Percentiles rank a stretch among this genome's conserved stretches.
Evolutionary conservation across 2,888 invertebrate genomes (phyloP).

Genomic region (Lypha dubia): DNA sequence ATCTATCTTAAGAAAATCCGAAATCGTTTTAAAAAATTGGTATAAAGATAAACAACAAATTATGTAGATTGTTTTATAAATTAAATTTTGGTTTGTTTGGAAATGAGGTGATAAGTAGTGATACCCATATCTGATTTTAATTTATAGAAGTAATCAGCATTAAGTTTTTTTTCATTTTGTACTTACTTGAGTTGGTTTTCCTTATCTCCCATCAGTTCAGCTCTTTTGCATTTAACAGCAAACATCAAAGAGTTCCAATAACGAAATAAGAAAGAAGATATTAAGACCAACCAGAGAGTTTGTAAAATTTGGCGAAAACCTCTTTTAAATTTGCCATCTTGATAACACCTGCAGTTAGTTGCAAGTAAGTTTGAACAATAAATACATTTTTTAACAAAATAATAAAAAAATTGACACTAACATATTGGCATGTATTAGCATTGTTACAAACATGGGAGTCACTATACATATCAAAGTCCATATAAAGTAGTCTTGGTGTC

Average conservation of each 20-base stretch:
- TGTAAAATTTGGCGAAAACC: slow-evolving; percentile 72
- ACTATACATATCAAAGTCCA: slow-evolving; percentile 79
- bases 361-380: background rate
- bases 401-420: slow-evolving; percentile 71
- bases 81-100: no score
- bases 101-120: no score
- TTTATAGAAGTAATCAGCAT: no score
- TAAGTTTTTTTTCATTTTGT: background rate
- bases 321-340: slow-evolving; percentile 75
- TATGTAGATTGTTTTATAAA: no score
- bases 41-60: no score
- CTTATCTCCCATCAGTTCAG: slow-evolving; percentile 74
- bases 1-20: no score
- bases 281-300: slow-evolving; percentile 74
- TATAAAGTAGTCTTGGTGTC: slow-evolving; percentile 76
- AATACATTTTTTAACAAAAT: background rate
- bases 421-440: slow-evolving; percentile 78
- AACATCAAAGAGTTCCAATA: slow-evolving; percentile 77
- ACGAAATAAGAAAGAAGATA: slow-evolving; percentile 78
- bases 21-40: no score
- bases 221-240: slow-evolving; percentile 76
- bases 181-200: slow-evolving; percentile 76
- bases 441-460: slow-evolving; percentile 78
- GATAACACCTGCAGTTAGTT: slow-evolving; percentile 74
- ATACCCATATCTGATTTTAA: no score